phyloP scores from a whole-genome alignment of 64 coral and sea anemone species.

The Actinia equina region DNA sequence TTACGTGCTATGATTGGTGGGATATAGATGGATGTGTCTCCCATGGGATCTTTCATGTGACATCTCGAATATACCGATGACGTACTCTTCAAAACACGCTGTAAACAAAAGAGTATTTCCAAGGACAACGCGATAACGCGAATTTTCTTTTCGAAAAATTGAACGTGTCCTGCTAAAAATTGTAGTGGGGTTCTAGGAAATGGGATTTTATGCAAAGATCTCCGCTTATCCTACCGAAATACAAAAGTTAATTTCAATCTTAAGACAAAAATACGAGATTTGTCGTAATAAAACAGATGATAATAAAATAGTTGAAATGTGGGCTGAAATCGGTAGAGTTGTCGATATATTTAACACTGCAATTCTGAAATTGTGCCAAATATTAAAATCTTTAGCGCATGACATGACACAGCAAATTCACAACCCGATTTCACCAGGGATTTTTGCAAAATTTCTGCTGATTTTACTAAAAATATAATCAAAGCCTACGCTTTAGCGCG shows the following conservation, averaged over 20 bases:
- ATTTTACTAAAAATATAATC: conserved; percentile 23
- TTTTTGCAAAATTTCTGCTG: background rate
- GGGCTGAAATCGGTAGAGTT: background rate
- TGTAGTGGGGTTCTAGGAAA: background rate
- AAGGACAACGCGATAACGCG: conserved; percentile 23
- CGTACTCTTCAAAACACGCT: conserved; percentile 57
- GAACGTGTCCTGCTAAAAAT: background rate
- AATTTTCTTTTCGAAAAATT: conserved; percentile 12
- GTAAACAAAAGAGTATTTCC: conserved; percentile 66
- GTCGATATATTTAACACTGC: background rate
- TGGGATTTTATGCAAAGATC: background rate
- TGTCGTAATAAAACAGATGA: background rate
- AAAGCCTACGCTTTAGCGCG: background rate
- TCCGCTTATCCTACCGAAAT: background rate
- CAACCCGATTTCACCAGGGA: background rate
- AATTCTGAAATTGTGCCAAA: conserved; percentile 2
- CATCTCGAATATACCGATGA: conserved; percentile 46
- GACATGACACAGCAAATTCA: background rate
- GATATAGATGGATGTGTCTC: background rate
- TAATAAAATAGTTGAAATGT: background rate
- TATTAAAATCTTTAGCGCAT: background rate
- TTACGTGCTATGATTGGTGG: conserved; percentile 29
- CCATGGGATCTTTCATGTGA: conserved; percentile 36
- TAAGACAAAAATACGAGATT: background rate
- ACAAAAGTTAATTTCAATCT: background rate